These are phyloP conservation scores for Amblyteles armatorius DNA, from an alignment of 2,888 invertebrate genomes.

Conservation along the genomic window DNA sequence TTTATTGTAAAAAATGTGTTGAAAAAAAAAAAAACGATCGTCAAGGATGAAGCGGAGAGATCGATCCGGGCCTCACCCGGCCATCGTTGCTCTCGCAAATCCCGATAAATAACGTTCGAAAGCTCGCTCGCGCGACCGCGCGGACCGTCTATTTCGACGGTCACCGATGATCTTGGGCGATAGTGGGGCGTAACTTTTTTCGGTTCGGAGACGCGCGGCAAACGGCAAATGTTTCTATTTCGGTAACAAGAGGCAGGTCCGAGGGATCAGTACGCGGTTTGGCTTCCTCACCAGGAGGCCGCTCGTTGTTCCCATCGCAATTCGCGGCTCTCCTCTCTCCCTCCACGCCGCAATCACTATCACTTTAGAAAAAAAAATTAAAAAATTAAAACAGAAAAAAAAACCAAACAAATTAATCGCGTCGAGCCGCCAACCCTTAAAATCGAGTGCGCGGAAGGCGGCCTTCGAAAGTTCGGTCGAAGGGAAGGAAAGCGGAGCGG, in stretches of 20 bases:
- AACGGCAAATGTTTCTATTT: slow-evolving; percentile 78
- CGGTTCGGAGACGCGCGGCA: slow-evolving; percentile 35
- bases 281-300: slow-evolving; percentile 78
- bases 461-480: background rate
- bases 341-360: slow-evolving; percentile 2
- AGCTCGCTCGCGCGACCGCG: slow-evolving; percentile 38
- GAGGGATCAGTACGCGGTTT: slow-evolving; percentile 81
- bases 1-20: no score
- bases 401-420: background rate
- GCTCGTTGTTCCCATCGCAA: slow-evolving; percentile 29
- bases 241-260: slow-evolving; percentile 77
- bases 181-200: slow-evolving; percentile 58
- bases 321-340: slow-evolving; percentile 19
- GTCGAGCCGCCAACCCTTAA: background rate
- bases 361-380: no score
- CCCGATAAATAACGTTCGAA: background rate
- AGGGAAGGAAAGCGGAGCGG: background rate
- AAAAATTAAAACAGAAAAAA: background rate
- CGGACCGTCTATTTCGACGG: slow-evolving; percentile 58
- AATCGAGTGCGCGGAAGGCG: slow-evolving; percentile 30
- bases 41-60: slow-evolving; percentile 33
- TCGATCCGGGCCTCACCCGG: background rate
- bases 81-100: background rate
- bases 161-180: slow-evolving; percentile 23
- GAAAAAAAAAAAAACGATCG: background rate